Evolutionary conservation across 2,888 invertebrate species (phyloP).

Genomic region (Polydrusus tereticollis): DNA sequence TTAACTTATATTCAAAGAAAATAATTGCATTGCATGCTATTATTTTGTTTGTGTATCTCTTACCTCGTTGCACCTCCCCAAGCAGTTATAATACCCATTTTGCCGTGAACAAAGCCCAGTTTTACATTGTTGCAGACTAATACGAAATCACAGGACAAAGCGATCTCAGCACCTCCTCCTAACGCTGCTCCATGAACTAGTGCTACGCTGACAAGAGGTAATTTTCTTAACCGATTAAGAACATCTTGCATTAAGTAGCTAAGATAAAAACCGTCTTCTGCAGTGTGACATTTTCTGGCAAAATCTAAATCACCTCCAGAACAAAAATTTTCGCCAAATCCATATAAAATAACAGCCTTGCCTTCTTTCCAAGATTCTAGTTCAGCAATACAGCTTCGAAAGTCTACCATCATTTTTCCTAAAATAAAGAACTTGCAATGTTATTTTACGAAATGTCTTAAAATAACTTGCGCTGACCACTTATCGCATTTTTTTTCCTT

Average conservation of each 20-base stretch:
- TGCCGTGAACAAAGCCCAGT: slow-evolving; percentile 62
- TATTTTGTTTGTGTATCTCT: neutral
- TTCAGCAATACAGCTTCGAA: slow-evolving; percentile 56
- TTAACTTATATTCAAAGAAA: no score
- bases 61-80: slow-evolving; percentile 62
- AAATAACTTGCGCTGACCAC: slow-evolving; percentile 54
- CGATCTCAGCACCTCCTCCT: slow-evolving; percentile 62
- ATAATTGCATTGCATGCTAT: no score
- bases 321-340: slow-evolving; percentile 60
- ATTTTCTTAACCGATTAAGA: slow-evolving; percentile 54
- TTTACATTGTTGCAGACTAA: slow-evolving; percentile 58
- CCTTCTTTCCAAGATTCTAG: slow-evolving; percentile 61
- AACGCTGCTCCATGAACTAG: slow-evolving; percentile 59
- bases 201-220: slow-evolving; percentile 59
- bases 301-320: slow-evolving; percentile 62
- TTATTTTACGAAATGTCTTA: neutral
- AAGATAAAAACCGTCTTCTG: slow-evolving; percentile 58
- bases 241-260: slow-evolving; percentile 59
- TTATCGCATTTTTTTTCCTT: slow-evolving; percentile 61
- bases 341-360: slow-evolving; percentile 60
- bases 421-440: neutral
- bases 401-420: slow-evolving; percentile 63
- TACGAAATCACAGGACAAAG: slow-evolving; percentile 60
- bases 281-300: slow-evolving; percentile 54
- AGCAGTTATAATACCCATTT: slow-evolving; percentile 62